Evolutionary conservation across 2,888 invertebrate species (phyloP).

Genomic region (Sesamia inferens): DNA sequence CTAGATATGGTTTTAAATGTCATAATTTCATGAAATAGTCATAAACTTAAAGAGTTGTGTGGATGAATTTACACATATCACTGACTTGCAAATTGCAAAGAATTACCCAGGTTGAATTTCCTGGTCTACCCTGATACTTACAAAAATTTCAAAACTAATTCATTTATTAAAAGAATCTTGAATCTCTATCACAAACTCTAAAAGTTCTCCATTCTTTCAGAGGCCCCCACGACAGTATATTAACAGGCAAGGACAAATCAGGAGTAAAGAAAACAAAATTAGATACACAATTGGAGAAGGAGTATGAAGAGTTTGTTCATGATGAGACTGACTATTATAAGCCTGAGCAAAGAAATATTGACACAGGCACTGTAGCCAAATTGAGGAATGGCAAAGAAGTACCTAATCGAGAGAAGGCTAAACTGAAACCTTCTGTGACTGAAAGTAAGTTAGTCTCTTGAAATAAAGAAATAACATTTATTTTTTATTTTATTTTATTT

Average conservation of each 20-base stretch:
- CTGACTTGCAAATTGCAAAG: too few relatives aligned
- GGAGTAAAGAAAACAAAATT: slow-evolving; percentile 74
- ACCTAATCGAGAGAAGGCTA: slow-evolving; percentile 51
- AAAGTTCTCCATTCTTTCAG: slow-evolving; percentile 64
- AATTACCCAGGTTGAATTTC: too few relatives aligned
- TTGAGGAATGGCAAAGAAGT: slow-evolving; percentile 23
- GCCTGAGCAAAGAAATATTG: slow-evolving; percentile 81
- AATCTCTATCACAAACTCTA: not conserved
- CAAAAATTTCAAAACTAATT: not conserved
- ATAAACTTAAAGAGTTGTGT: too few relatives aligned
- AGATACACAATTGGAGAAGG: slow-evolving; percentile 65
- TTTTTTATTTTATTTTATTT: too few relatives aligned
- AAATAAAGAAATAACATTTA: too few relatives aligned
- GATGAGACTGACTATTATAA: slow-evolving; percentile 93
- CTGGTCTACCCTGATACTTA: too few relatives aligned
- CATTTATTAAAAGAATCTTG: not conserved
- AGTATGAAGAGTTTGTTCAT: slow-evolving; percentile 83
- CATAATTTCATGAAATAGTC: too few relatives aligned
- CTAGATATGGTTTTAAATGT: too few relatives aligned
- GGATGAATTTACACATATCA: too few relatives aligned
- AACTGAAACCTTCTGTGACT: slow-evolving; percentile 26
- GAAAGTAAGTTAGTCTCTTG: slow-evolving; percentile 67
- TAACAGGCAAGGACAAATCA: slow-evolving; percentile 72
- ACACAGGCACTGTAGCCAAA: slow-evolving; percentile 3
- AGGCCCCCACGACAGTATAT: slow-evolving; percentile 73